These are phyloP conservation scores for Sciaenops ocellatus DNA, from an alignment of 2,797 vertebrate genomes.

Conservation along the genomic window DNA sequence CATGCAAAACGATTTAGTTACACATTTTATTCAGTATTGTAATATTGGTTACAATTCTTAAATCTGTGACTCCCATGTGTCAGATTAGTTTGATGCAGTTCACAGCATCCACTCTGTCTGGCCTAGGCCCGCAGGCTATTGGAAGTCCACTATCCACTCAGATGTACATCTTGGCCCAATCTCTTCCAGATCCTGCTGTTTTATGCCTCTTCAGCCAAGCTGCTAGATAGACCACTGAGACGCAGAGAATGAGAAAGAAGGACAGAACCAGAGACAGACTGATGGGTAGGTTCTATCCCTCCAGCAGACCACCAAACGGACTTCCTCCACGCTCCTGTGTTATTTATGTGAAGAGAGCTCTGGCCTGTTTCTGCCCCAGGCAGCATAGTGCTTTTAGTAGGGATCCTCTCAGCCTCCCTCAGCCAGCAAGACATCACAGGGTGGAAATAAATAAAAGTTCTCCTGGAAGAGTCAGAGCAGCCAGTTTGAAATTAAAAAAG, in stretches of 20 bases:
- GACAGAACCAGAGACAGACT: slow-evolving; percentile 62
- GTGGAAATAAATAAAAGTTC: slow-evolving; percentile 79
- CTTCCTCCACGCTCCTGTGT: slow-evolving; percentile 78
- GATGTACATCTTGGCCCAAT: slow-evolving; percentile 77
- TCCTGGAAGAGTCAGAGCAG: slow-evolving; percentile 66
- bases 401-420: slow-evolving; percentile 73
- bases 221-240: slow-evolving; percentile 74
- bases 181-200: slow-evolving; percentile 75
- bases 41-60: slow-evolving; percentile 50
- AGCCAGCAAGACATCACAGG: slow-evolving; percentile 77
- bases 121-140: slow-evolving; percentile 61
- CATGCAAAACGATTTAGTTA: slow-evolving; percentile 35
- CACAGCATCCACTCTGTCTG: slow-evolving; percentile 60
- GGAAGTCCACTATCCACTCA: slow-evolving; percentile 73
- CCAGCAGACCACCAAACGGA: slow-evolving; percentile 82
- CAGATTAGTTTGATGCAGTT: slow-evolving; percentile 73
- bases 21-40: slow-evolving; percentile 46
- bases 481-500: slow-evolving; percentile 68
- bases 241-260: slow-evolving; percentile 60
- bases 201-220: slow-evolving; percentile 72
- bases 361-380: slow-evolving; percentile 77
- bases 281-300: slow-evolving; percentile 74
- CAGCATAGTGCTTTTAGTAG: slow-evolving; percentile 71
- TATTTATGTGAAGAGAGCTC: slow-evolving; percentile 81
- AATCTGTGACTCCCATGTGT: slow-evolving; percentile 68